Conservation (phyloP, 1,140 invertebrate genomes). For the Drosophila ogumai region DNA sequence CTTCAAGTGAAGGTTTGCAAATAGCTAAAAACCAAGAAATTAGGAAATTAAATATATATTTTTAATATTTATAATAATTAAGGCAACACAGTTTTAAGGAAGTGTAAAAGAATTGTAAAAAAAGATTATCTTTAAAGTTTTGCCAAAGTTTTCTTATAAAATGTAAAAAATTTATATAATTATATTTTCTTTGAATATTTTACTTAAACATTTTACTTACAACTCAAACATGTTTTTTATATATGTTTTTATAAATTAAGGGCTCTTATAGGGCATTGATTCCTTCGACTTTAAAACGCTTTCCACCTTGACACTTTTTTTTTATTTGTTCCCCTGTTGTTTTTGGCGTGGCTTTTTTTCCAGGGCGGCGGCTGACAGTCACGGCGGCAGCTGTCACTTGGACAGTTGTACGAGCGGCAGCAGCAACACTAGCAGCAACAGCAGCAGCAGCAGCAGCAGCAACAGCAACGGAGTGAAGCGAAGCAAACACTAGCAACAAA, state of each 20-base stretch:
- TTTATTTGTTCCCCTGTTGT: slow-evolving; percentile 25
- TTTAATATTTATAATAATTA: not conserved
- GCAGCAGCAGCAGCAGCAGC: slow-evolving; percentile 26
- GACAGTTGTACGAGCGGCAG: slow-evolving; percentile 75
- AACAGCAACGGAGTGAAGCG: slow-evolving; percentile 52
- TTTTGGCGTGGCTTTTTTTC: slow-evolving; percentile 36
- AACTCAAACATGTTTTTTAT: too few species aligned
- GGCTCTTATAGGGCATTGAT: not conserved
- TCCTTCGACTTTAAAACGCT: not conserved
- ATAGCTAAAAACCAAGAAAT: too few species aligned
- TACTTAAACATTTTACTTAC: not conserved
- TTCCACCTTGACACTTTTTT: slow-evolving; percentile 25
- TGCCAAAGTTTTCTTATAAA: too few species aligned
- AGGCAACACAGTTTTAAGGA: not conserved
- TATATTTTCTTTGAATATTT: not conserved
- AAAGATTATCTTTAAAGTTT: too few species aligned
- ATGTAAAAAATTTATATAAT: too few species aligned
- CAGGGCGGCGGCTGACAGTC: slow-evolving; percentile 56
- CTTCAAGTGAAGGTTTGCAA: not conserved
- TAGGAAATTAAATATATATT: not conserved
- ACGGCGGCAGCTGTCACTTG: slow-evolving; percentile 81
- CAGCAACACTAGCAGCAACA: slow-evolving; percentile 48
- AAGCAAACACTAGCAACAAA: slow-evolving; percentile 59
- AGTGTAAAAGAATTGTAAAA: too few species aligned
- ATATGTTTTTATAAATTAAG: too few species aligned